Evolutionary conservation across 2,113 vertebrate genomes (phyloP).

Genomic region (Papio anubis): DNA sequence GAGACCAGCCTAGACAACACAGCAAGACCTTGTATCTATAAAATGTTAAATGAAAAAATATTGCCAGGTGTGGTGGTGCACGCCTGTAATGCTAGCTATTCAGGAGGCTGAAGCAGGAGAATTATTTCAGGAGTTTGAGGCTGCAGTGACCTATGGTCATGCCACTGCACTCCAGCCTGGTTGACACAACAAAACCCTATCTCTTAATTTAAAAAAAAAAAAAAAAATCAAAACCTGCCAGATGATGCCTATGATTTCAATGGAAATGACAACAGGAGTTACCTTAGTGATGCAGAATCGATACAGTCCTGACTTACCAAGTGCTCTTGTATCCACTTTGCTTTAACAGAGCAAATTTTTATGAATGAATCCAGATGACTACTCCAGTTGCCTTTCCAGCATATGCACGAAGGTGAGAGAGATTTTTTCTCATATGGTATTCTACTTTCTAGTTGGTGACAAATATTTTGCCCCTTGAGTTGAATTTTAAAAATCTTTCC

Average conservation of each 20-base stretch:
- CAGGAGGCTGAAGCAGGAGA: too few relatives aligned
- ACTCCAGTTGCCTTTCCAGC: neutral
- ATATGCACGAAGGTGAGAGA: too few relatives aligned
- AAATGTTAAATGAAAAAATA: too few relatives aligned
- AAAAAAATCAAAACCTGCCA: neutral
- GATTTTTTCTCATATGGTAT: neutral
- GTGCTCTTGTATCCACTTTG: neutral
- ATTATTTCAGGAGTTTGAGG: too few relatives aligned
- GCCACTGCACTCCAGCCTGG: too few relatives aligned
- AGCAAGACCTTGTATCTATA: too few relatives aligned
- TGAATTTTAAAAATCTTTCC: neutral
- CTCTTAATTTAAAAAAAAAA: too few relatives aligned
- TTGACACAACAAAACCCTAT: too few relatives aligned
- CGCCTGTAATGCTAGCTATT: too few relatives aligned
- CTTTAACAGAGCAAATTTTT: neutral
- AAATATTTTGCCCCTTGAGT: neutral
- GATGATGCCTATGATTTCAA: neutral
- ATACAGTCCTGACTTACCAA: neutral
- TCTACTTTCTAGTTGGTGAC: neutral
- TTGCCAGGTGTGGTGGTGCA: too few relatives aligned
- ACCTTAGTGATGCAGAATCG: neutral
- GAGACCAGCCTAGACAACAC: too few relatives aligned
- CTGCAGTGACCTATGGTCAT: too few relatives aligned
- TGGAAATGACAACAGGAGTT: neutral
- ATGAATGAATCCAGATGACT: neutral